A percentile compares a stretch with the other conserved stretches of the same genome.
Conservation (phyloP, 2,888 invertebrate species). For the Urechis unicinctus region DNA sequence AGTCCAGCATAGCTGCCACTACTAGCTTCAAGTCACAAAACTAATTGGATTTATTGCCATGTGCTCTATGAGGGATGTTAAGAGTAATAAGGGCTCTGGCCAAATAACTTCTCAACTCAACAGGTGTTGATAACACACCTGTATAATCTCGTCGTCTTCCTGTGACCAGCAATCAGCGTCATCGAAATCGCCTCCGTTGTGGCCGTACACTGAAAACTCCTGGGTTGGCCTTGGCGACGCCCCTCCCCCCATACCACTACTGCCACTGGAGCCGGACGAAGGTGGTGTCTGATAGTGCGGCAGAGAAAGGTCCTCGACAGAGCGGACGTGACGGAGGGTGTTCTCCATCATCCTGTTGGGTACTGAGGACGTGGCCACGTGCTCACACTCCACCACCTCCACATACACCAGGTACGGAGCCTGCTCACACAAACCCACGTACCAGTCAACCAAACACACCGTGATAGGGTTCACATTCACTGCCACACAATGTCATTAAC, state of each 20-base stretch:
- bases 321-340: slow-evolving; percentile 56
- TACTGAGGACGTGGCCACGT: slow-evolving; percentile 74
- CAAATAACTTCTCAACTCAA: background rate
- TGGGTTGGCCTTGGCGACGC: slow-evolving; percentile 22
- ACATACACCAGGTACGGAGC: slow-evolving; percentile 98
- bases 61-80: too few species aligned
- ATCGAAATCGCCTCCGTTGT: slow-evolving; percentile 38
- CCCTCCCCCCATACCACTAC: background rate
- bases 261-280: background rate
- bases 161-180: slow-evolving; percentile 80
- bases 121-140: slow-evolving; percentile 51
- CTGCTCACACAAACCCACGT: slow-evolving; percentile 46
- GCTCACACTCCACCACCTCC: slow-evolving; percentile 85
- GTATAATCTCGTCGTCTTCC: slow-evolving; percentile 89
- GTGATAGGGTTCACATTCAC: too few species aligned
- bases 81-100: too few species aligned
- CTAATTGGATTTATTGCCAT: too few species aligned
- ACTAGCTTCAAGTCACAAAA: too few species aligned
- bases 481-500: background rate
- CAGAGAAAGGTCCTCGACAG: slow-evolving; percentile 10
- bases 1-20: too few species aligned
- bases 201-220: slow-evolving; percentile 38
- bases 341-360: slow-evolving; percentile 68
- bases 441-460: background rate
- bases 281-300: background rate